Base-by-base conservation (phyloP, 2,888 invertebrate species). In the Andrena camellia region DNA sequence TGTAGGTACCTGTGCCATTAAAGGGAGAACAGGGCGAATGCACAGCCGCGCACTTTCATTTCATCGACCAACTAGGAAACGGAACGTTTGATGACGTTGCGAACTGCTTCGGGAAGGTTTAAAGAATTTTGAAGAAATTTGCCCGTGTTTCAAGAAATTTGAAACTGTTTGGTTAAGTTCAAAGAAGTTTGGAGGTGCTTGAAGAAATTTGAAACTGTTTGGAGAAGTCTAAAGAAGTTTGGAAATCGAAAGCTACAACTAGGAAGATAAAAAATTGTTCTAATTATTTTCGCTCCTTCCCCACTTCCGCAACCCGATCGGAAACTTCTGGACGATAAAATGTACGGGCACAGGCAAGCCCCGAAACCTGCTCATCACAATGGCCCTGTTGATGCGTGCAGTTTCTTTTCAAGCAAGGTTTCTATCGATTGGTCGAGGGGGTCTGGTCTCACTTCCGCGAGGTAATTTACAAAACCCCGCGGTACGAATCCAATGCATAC, bases 401-500 rank as follows among this genome's bases (percentile, higher is more conserved):
- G 71, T 77, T 54, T 57, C 66, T 60, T 71, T 68, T 67, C 69
- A 66, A 62, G 70, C 62, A 81, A 84, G 89, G 78, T 87, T 85
- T 77, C 83, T 88, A 88, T 88, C 89, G 88, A 88, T 89, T 89
- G 64, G 71, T 6, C 31, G 66, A 73, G 79, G 67, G 67, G 83
- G 10, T 57, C 57, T 57, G 64, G 13, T 57, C 69, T 68, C 42
- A 59, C 6, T 62, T 50, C 35, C 42, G 59, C 23, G 73, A 77
- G 73, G 77, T 80, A 84, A 87, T 88, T 88, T 87, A 84, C 77
- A 50, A 57, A 48, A 60, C 85, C 83, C 85, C 52, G 66, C 31
- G 72, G 83, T 50, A 62, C 80, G 63, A 76, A 59, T 59, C 66
- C 63, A 86, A 69, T 42, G 0, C 42, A 42, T 42, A 17, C 42